Conservation (phyloP, 2,797 vertebrate species). For the Hydrocynus forskahlii region DNA sequence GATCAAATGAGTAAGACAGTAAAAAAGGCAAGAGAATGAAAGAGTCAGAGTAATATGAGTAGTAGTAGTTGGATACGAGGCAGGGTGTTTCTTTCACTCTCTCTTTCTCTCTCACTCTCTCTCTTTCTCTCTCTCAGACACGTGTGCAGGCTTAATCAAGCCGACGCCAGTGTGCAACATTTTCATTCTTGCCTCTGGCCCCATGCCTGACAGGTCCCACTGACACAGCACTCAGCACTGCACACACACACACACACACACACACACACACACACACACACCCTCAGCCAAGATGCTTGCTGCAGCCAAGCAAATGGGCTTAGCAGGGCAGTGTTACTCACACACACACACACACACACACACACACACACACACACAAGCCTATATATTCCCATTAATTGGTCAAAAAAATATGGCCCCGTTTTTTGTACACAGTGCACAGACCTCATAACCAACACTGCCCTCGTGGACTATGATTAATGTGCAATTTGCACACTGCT, state of each 20-base stretch:
- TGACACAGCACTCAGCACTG: slow-evolving; percentile 61
- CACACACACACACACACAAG: not conserved
- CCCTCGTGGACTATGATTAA: not conserved
- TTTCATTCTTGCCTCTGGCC: slow-evolving; percentile 77
- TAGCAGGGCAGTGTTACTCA: slow-evolving; percentile 51
- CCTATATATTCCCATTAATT: not conserved
- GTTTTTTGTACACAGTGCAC: not conserved
- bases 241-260: slow-evolving; percentile 19
- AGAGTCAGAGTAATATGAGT: slow-evolving; percentile 37
- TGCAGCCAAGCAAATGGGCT: slow-evolving; percentile 70
- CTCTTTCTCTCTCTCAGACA: slow-evolving; percentile 68
- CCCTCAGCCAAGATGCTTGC: slow-evolving; percentile 58
- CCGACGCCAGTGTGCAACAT: slow-evolving; percentile 76
- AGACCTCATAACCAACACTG: not conserved
- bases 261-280: slow-evolving; percentile 23
- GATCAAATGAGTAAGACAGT: slow-evolving; percentile 40
- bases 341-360: slow-evolving; percentile 34
- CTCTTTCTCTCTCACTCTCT: slow-evolving; percentile 11
- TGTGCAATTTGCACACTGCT: not conserved
- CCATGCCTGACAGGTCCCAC: slow-evolving; percentile 76
- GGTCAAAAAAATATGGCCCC: slow-evolving; percentile 43
- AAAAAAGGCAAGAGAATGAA: not conserved
- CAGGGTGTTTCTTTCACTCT: slow-evolving; percentile 64
- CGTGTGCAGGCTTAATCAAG: slow-evolving; percentile 82
- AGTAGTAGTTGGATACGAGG: slow-evolving; percentile 8